Base-by-base conservation (phyloP, 2,113 vertebrate species). In the Cromileptes altivelis region DNA sequence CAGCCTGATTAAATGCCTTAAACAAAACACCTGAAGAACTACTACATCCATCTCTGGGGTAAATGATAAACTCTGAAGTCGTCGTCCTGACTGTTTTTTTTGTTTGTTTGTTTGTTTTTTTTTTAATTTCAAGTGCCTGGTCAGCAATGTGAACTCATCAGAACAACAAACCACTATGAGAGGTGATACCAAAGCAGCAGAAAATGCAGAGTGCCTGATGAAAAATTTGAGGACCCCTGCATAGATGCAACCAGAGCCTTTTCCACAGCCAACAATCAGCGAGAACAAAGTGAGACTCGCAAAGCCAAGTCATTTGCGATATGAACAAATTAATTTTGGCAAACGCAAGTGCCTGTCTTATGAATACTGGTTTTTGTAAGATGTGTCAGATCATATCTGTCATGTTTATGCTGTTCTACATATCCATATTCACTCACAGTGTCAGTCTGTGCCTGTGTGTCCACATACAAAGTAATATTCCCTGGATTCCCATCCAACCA, bases 401-500 rank as follows among this genome's bases (percentile, higher is more conserved):
- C 33, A 14, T 65, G 17, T 25, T 45, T 50, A 72, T 70, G 75
- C n/a, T 50, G 40, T 2, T 17, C 61, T n/a, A 2, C 33, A 50
- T 56, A 30, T 60, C 23, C 49, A 12, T 2, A 21, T 6, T 65
- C 21, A 27, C 37, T 70, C 58, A 3, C 14, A 1, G 25, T 33
- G 18, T 56, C 10, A 19, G 75, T n/a, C 1, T 52, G 74, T 27
- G 45, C 19, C 3, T 55, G 64, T 50, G 61, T 27, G 25, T 69
- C 56, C 49, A n/a, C 40, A 60, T 21, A 15, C 52, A 71, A 1
- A 27, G 64, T 23, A 82, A 30, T 58, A 10, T 67, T 56, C 52
- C 37, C 70, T 42, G 6, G 55, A 70, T 56, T 70, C 45, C n/a
- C 40, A 70, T 80, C 72, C 64, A 76, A 70, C 67, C 33, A 67